Evolutionary conservation across 2,113 vertebrate genomes (phyloP), one percentile per base, ranked within the genome.

Genomic region (Apodemus speciosus): DNA sequence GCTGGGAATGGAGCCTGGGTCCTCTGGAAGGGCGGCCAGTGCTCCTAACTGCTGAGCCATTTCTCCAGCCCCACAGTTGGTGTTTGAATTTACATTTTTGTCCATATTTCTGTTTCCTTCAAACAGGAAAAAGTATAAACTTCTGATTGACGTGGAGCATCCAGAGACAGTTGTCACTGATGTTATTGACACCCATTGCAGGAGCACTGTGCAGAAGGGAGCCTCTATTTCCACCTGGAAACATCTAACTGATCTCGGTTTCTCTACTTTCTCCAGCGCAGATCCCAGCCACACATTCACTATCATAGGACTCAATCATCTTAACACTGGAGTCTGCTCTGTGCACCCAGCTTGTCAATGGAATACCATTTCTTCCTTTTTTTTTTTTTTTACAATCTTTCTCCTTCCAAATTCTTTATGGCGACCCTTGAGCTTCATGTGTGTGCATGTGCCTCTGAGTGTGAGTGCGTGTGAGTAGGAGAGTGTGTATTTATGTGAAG

Each of bases 341-440:
- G 60, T n/a, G 49, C 27, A 86, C 58, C 49, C n/a, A 40, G 27
- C 56, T 49, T 69, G 69, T 75, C 68, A 77, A 84, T 46, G 60
- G n/a, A 84, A 87, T 81, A 62, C 46, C n/a, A 64, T 68, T 56
- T 91, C 38, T 80, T 88, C 15, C 27, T 93, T 60, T 87, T 6
- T 93, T 80, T 88, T 11, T 23, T 93, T 60, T 87, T 6, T 93
- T 53, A 75, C 43, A 60, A 60, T 64, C 72, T 88, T 89, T 62
- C n/a, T 32, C 9, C 38, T 64, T 84, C 58, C 27, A 38, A 81
- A 79, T 87, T 76, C 58, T 76, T 93, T 56, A 38, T 69, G 80
- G 71, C 53, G 68, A 43, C 6, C 51, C 25, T 80, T 85, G 40
- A 76, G 80, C 60, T 43, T 87, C 16, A 32, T 32, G 18, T 5